Base-by-base conservation (phyloP, 1,140 invertebrate species). In the Bombus confusus region DNA sequence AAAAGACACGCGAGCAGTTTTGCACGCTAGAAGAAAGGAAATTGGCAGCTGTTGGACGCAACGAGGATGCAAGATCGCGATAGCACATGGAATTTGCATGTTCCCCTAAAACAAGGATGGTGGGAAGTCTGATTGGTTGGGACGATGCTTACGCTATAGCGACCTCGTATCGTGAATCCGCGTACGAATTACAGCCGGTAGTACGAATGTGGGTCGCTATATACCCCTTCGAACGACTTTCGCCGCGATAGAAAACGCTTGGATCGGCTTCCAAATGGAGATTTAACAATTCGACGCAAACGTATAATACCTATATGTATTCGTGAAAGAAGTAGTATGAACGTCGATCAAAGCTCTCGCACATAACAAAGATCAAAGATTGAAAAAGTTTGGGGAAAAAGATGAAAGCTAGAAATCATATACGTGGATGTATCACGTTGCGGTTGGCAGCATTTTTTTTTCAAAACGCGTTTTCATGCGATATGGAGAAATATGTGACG, bases 1-100 rank as follows among this genome's bases (percentile, higher is more conserved):
- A 68, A 66, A 79, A 84, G 76, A 52, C 82, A 84, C 82, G 82
- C 82, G 76, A 84, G 66, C 37, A 12, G 31, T 47, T 72, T 66
- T 34, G 82, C 82, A 83, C 75, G 82, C 82, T 37, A 83, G 57
- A 47, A 9, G 22, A 52, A 5, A 69, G 82, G 75, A 78, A 83
- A 83, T 83, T 83, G 75, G 64, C 43, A 69, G 59, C 18, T 31
- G 62, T 72, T 28, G 41, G 34, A 68, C 52, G 66, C 37, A 6
- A 62, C 28, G 12, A 78, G 15, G 25, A 57, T 39, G 52, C 37
- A 22, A 15, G 59, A 79, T 79, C 82, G 47, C 64, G 82, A 79
- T 84, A 41, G n/a, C 71, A 62, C 64, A 31, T 2, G 57, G 76
- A 71, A 71, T 84, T 78, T 84, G 75, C 82, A 80, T 69, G 78